Evolutionary conservation across 2,888 invertebrate genomes (phyloP), one percentile per base, ranked within the genome.

Genomic region (Eumerus sabulonum): DNA sequence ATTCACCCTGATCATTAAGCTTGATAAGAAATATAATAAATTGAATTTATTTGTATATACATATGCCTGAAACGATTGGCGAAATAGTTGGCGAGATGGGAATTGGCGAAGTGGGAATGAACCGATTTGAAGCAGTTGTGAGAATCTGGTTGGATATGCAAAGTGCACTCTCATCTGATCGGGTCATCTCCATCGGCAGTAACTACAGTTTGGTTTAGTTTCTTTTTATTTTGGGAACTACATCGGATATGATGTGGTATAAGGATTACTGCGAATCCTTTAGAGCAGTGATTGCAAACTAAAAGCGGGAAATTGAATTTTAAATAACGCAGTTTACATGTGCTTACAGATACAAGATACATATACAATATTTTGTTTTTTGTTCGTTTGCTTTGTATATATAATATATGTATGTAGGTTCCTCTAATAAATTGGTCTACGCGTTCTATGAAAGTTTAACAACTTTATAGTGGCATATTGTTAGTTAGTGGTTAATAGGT

Each of bases 381-480:
- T 14, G 54, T 53, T 57, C 35, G 35, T 70, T 11, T 50, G 27
- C 27, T 27, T 27, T 27, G 27, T 27, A 27, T 27, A 27, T 27
- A 27, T 27, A 27, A 48, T 44, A 64, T 64, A 38, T 56, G 3
- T 67, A 48, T 40, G 40, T 59, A 60, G 50, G 68, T 79, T 79
- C 64, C 60, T 74, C 79, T 79, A 79, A 67, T 73, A 68, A 74
- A 74, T 79, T 79, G 79, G 79, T 79, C 79, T 79, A 79, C 50
- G 68, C 79, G 53, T 70, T 79, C 73, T 74, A 64, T 74, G 54
- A 68, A 77, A 74, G 79, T 79, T 19, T 40, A 14, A 59, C 54
- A 74, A 79, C 79, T 79, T 79, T 74, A 79, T 64, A 79, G 74
- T 74, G 70, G 79, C 79, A 27, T 27, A 27, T 79, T 45, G 38